A percentile compares a stretch with the other conserved stretches of the same genome.
These are phyloP conservation scores for Harlomillsia oculata DNA, from an alignment of 1,140 invertebrate genomes.

Conservation along the genomic window DNA sequence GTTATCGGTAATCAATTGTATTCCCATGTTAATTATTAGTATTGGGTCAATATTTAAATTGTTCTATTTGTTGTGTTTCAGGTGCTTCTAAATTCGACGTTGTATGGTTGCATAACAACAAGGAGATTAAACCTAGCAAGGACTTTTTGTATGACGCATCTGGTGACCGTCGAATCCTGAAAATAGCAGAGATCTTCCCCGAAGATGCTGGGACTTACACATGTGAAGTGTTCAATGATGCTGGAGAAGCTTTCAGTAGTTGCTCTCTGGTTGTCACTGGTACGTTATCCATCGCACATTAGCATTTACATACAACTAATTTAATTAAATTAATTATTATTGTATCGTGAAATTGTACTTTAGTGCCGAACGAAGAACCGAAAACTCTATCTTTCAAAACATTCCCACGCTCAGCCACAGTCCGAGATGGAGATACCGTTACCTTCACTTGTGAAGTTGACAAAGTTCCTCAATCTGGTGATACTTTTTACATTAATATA, in stretches of 20 bases:
- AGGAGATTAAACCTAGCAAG: conserved; percentile 90
- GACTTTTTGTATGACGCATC: conserved; percentile 88
- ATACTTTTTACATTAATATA: neutral
- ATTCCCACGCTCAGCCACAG: conserved; percentile 80
- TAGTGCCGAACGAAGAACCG: conserved; percentile 75
- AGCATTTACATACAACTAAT: neutral
- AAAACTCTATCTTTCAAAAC: conserved; percentile 72
- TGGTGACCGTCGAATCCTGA: conserved; percentile 79
- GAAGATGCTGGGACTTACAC: conserved; percentile 89
- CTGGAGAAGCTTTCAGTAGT: conserved; percentile 83
- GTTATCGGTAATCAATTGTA: conserved; percentile 54
- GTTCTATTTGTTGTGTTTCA: conserved; percentile 22
- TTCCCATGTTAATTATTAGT: neutral
- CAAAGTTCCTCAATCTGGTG: conserved; percentile 55
- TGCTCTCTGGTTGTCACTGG: conserved; percentile 71
- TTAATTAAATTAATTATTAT: neutral
- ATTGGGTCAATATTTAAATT: neutral
- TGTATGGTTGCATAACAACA: conserved; percentile 91
- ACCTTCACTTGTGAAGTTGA: conserved; percentile 72
- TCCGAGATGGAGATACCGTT: conserved; percentile 67
- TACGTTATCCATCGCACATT: conserved; percentile 37
- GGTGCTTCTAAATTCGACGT: conserved; percentile 80
- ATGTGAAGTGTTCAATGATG: conserved; percentile 91
- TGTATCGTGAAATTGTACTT: conserved; percentile 19
- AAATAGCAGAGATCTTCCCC: conserved; percentile 88